These are phyloP conservation scores for Popillia japonica DNA, from an alignment of 1,140 invertebrate genomes.

Conservation along the genomic window DNA sequence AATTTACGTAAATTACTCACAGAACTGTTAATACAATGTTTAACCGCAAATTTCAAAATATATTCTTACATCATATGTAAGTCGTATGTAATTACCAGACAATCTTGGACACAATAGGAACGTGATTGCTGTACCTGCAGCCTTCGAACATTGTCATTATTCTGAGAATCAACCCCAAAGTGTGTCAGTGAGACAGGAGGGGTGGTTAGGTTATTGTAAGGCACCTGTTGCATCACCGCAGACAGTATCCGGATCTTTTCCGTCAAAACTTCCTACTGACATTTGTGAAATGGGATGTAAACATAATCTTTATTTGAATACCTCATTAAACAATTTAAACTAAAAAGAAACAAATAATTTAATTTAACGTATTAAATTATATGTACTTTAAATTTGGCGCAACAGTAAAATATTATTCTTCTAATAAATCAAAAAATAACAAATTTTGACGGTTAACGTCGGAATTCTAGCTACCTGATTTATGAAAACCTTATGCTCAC, in stretches of 20 bases:
- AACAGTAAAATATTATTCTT: no score
- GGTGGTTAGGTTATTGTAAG: slow-evolving; percentile 8
- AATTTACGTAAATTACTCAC: no score
- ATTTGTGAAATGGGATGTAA: slow-evolving; percentile 8
- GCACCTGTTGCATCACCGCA: slow-evolving; percentile 20
- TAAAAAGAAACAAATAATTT: no score
- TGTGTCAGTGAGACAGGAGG: slow-evolving; percentile 28
- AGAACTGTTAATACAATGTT: background rate
- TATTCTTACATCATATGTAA: background rate
- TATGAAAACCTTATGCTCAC: background rate
- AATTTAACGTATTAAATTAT: no score
- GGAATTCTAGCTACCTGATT: background rate
- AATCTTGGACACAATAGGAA: background rate
- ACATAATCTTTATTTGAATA: background rate
- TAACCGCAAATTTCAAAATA: background rate
- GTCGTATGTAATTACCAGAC: background rate
- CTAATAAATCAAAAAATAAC: background rate
- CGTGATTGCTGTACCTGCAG: background rate
- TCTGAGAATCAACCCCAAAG: slow-evolving; percentile 31
- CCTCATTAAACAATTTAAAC: no score
- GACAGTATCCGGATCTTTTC: slow-evolving; percentile 32
- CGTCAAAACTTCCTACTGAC: slow-evolving; percentile 9
- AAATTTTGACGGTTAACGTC: background rate
- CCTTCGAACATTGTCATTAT: background rate
- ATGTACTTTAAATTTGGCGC: no score